phyloP scores from a whole-genome alignment of 2,888 invertebrate species.

The Drosophila percnosoma region DNA sequence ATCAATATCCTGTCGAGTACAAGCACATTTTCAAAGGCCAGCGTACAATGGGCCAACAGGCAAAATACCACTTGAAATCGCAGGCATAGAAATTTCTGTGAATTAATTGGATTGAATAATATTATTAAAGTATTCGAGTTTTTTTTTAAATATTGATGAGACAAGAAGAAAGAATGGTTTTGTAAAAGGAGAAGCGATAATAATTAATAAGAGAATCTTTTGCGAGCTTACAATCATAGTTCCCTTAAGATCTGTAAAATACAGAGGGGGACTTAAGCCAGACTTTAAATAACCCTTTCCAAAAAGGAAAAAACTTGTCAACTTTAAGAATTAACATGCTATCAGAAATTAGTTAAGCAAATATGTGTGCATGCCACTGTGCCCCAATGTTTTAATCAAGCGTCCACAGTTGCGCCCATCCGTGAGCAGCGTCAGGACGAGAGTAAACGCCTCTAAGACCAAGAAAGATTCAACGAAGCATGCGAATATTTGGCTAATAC shows the following conservation, averaged over 20 bases:
- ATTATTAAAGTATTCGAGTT: too few relatives aligned
- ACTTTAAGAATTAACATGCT: not conserved
- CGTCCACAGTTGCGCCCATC: conserved; percentile 34
- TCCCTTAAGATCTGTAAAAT: not conserved
- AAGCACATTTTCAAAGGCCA: conserved; percentile 40
- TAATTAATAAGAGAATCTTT: too few relatives aligned
- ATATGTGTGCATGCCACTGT: conserved; percentile 45
- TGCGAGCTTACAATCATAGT: too few relatives aligned
- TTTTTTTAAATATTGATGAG: too few relatives aligned
- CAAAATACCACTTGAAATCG: not conserved
- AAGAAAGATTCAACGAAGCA: conserved; percentile 64
- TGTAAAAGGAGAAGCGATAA: too few relatives aligned
- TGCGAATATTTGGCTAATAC: conserved; percentile 79
- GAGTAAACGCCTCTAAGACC: conserved; percentile 25
- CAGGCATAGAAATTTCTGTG: not conserved
- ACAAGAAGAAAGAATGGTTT: too few relatives aligned
- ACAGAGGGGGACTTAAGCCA: not conserved
- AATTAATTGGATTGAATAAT: not conserved
- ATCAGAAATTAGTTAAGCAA: not conserved
- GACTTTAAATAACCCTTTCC: too few relatives aligned
- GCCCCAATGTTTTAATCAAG: conserved; percentile 48
- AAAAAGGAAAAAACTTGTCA: not conserved
- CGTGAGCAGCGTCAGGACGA: not conserved
- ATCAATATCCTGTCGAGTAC: conserved; percentile 72
- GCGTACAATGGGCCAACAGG: conserved; percentile 40